Conservation (phyloP, 2,888 invertebrate genomes). For the Lysandra bellargus region DNA sequence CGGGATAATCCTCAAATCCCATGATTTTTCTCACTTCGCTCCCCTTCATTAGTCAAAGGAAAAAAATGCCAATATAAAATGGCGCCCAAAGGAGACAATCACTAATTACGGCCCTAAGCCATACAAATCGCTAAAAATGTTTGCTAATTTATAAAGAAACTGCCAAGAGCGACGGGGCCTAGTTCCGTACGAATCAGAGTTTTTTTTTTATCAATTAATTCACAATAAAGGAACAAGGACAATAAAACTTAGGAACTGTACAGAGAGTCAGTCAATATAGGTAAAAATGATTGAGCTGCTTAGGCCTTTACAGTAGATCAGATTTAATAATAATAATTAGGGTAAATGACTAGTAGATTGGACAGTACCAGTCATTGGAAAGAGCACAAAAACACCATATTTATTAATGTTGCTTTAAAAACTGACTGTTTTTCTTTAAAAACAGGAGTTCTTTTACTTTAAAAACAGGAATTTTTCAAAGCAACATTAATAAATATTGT, state of each 20-base stretch:
- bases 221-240: too few relatives aligned
- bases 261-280: neutral
- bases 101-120: conserved; percentile 73
- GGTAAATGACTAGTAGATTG: too few relatives aligned
- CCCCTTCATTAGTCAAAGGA: conserved; percentile 65
- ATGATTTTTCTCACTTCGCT: conserved; percentile 53
- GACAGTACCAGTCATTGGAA: too few relatives aligned
- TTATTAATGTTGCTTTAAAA: too few relatives aligned
- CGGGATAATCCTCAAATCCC: conserved; percentile 50
- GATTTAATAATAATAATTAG: too few relatives aligned
- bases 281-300: too few relatives aligned
- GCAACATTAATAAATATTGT: too few relatives aligned
- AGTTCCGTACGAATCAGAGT: conserved; percentile 38
- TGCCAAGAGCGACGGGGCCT: conserved; percentile 29
- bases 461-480: too few relatives aligned
- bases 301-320: too few relatives aligned
- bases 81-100: conserved; percentile 62
- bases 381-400: too few relatives aligned
- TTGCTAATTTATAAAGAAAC: conserved; percentile 73
- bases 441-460: too few relatives aligned
- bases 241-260: neutral
- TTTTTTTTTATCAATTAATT: neutral
- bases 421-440: too few relatives aligned
- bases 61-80: conserved; percentile 64
- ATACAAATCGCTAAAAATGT: conserved; percentile 79